Percentiles rank a stretch among this genome's conserved stretches.
These are phyloP conservation scores for Drosophila sp. DNA, from an alignment of 1,140 invertebrate genomes.

Conservation along the genomic window DNA sequence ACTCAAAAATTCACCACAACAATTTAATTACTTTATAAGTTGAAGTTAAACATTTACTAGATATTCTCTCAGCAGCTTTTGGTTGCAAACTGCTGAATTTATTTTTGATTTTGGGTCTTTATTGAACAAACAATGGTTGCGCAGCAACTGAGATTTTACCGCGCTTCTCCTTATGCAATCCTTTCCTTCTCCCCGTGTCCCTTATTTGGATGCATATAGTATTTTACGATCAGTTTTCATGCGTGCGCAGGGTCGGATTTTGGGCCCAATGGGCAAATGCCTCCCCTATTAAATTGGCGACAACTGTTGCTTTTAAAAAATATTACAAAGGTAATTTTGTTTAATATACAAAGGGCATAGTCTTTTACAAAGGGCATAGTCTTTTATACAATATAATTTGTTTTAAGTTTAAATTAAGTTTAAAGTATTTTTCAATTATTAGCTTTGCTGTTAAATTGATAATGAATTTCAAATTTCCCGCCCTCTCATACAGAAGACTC, in stretches of 20 bases:
- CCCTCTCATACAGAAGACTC: too few species aligned
- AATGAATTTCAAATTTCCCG: too few species aligned
- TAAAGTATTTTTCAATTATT: too few species aligned
- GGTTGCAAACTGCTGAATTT: constrained; percentile 19
- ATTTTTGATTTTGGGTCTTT: background rate
- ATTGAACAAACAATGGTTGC: constrained; percentile 18
- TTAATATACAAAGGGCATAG: too few species aligned
- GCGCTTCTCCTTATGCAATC: background rate
- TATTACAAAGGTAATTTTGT: too few species aligned
- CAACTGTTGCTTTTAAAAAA: too few species aligned
- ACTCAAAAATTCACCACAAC: constrained; percentile 37
- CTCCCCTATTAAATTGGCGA: too few species aligned
- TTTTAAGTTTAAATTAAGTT: too few species aligned
- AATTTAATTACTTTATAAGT: constrained; percentile 23
- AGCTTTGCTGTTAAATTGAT: too few species aligned
- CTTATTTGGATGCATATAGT: background rate
- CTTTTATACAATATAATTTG: too few species aligned
- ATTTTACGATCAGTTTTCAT: background rate
- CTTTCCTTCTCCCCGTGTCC: background rate
- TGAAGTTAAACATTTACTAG: constrained; percentile 63
- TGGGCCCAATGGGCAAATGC: too few species aligned
- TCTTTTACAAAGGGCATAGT: too few species aligned
- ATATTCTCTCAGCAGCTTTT: background rate
- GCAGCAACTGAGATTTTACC: background rate
- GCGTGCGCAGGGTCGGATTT: background rate